Conservation (phyloP, 2,797 vertebrate species). For the Typhlichthys subterraneus region DNA sequence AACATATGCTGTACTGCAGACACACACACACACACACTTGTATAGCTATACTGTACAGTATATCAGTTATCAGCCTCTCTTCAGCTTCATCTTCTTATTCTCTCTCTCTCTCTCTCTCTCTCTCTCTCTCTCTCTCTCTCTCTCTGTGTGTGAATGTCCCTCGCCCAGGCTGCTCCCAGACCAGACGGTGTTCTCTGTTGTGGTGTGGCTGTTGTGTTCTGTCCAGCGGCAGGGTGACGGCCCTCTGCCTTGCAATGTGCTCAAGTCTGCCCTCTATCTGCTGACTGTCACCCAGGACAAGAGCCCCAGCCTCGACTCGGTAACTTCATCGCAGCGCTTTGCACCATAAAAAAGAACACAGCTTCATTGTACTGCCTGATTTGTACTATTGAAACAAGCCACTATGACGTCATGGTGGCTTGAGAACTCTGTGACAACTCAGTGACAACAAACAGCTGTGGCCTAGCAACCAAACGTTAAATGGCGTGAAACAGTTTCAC, state of each 20-base stretch:
- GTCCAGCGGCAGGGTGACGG: slow-evolving; percentile 76
- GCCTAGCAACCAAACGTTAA: too few relatives aligned
- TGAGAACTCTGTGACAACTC: too few relatives aligned
- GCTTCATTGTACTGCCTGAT: too few relatives aligned
- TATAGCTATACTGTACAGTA: too few relatives aligned
- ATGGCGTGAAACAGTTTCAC: too few relatives aligned
- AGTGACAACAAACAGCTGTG: too few relatives aligned
- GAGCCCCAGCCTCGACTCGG: slow-evolving; percentile 75
- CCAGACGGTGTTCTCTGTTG: slow-evolving; percentile 80
- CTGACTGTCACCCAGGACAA: slow-evolving; percentile 86
- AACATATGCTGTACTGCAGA: too few relatives aligned
- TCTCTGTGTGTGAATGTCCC: neutral
- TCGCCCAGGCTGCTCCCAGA: slow-evolving; percentile 86
- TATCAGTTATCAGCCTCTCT: neutral
- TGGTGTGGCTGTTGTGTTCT: slow-evolving; percentile 80
- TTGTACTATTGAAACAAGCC: too few relatives aligned
- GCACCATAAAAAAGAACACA: too few relatives aligned
- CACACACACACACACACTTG: too few relatives aligned
- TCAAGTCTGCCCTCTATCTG: slow-evolving; percentile 87
- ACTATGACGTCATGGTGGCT: too few relatives aligned
- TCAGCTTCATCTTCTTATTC: too few relatives aligned
- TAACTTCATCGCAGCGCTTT: slow-evolving; percentile 46
- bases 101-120: slow-evolving; percentile 22
- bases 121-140: slow-evolving; percentile 23
- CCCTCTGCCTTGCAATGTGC: slow-evolving; percentile 70